Base-by-base conservation (phyloP, 2,888 invertebrate genomes). In the Xestia sexstrigata region DNA sequence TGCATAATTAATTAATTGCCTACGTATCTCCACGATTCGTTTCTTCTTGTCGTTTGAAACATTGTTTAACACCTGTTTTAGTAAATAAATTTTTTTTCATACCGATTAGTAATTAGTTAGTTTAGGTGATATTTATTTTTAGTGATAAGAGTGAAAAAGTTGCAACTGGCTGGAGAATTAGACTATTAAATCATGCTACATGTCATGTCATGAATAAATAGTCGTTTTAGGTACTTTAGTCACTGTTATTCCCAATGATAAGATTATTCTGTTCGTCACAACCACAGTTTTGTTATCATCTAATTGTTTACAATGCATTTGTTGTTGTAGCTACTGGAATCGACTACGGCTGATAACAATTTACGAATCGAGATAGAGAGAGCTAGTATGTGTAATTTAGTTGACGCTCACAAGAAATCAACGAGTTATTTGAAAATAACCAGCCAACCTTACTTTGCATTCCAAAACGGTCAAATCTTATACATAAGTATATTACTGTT, bases 51-150 rank as follows among this genome's bases (percentile, higher is more conserved):
- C 68, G 80, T 86, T 87, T 84, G 76, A 86, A 88, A 89, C 80
- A 72, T 85, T 90, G 92, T 91, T 91, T 92, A 91, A 90, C 87
- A 85, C 86, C 85, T 82, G 83, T 79, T 87, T 86, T 79, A 42
- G 87, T 88, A 85, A 88, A 88, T 87, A 82, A 81, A 81, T 84
- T 52, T 82, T 72, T 79, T 87, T 83, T 84, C 62, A 60, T 73
- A 77, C 23, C 49, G 23, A 71, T 81, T 74, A 45, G 23, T 81
- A 76, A 83, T 81, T 78, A 55, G 71, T 76, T 63, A 30, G 0
- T 30, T n/a, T n/a, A 20, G 79, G 60, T 75, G 47, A 75, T 79
- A 74, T 74, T 78, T 74, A 58, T 82, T 77, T 81, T 69, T 62
- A n/a, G 26, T 72, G 69, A 62, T 82, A 47, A 26, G 13, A 55